phyloP scores from a whole-genome alignment of 2,888 invertebrate genomes.

The Silvanus unidentatus region DNA sequence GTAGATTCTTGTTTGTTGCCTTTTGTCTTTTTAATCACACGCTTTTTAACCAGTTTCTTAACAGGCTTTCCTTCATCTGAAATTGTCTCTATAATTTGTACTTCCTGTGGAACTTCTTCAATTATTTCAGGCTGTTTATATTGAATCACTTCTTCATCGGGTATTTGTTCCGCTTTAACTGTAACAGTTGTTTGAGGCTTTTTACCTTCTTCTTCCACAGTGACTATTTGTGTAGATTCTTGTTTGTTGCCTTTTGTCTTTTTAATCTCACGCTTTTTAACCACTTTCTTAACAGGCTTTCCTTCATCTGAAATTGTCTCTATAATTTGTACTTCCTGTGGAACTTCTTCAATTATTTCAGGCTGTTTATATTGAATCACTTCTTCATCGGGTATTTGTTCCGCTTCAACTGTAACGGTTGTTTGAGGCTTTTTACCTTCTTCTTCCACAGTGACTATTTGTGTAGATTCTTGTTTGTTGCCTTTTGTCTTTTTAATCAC shows the following conservation, averaged over 20 bases:
- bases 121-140: slow-evolving; percentile 5
- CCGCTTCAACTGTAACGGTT: slow-evolving; percentile 35
- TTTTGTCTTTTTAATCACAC: slow-evolving; percentile 37
- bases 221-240: slow-evolving; percentile 32
- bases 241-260: slow-evolving; percentile 32
- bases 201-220: slow-evolving; percentile 40
- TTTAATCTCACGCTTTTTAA: slow-evolving; percentile 37
- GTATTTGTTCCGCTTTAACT: slow-evolving; percentile 37
- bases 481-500: slow-evolving; percentile 44
- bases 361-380: slow-evolving; percentile 31
- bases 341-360: slow-evolving; percentile 34
- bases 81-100: slow-evolving; percentile 25
- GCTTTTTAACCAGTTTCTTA: slow-evolving; percentile 32
- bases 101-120: slow-evolving; percentile 23
- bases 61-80: slow-evolving; percentile 24
- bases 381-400: slow-evolving; percentile 31
- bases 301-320: slow-evolving; percentile 24
- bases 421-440: slow-evolving; percentile 45
- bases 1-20: slow-evolving; percentile 43
- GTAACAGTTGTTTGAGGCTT: slow-evolving; percentile 42
- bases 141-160: slow-evolving; percentile 25
- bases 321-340: slow-evolving; percentile 29
- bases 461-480: slow-evolving; percentile 37
- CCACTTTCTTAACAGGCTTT: slow-evolving; percentile 27
- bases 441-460: slow-evolving; percentile 33